These are phyloP conservation scores for Lamproptera curius DNA, from an alignment of 2,888 invertebrate genomes.

Conservation along the genomic window DNA sequence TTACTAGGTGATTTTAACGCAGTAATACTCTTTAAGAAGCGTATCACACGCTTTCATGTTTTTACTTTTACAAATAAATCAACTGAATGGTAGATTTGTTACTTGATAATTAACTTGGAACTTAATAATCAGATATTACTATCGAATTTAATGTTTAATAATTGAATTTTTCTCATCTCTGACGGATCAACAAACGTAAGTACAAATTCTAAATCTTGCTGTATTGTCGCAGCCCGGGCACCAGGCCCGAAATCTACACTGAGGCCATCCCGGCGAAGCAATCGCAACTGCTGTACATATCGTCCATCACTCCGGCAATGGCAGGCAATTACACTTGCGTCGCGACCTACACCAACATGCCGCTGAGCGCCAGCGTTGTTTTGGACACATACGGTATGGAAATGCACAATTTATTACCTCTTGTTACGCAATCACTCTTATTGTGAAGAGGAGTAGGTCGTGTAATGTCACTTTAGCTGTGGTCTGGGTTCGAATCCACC, in stretches of 20 bases:
- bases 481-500: too few species aligned
- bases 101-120: neutral
- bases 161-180: too few species aligned
- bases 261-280: slow-evolving; percentile 81
- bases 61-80: neutral
- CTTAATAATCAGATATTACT: too few species aligned
- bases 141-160: too few species aligned
- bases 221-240: slow-evolving; percentile 49
- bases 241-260: slow-evolving; percentile 81
- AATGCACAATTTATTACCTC: slow-evolving; percentile 13
- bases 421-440: too few species aligned
- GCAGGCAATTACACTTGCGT: slow-evolving; percentile 90
- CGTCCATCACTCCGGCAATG: slow-evolving; percentile 85
- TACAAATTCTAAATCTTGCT: too few species aligned
- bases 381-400: slow-evolving; percentile 82
- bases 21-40: too few species aligned
- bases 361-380: slow-evolving; percentile 81
- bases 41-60: too few species aligned
- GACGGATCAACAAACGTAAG: too few species aligned
- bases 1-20: too few species aligned
- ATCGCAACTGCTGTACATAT: slow-evolving; percentile 85
- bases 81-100: neutral
- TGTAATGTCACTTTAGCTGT: too few species aligned
- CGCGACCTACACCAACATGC: slow-evolving; percentile 87
- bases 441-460: too few species aligned